Conservation (phyloP, 2,797 vertebrate species). For the Girardinus metallicus region DNA sequence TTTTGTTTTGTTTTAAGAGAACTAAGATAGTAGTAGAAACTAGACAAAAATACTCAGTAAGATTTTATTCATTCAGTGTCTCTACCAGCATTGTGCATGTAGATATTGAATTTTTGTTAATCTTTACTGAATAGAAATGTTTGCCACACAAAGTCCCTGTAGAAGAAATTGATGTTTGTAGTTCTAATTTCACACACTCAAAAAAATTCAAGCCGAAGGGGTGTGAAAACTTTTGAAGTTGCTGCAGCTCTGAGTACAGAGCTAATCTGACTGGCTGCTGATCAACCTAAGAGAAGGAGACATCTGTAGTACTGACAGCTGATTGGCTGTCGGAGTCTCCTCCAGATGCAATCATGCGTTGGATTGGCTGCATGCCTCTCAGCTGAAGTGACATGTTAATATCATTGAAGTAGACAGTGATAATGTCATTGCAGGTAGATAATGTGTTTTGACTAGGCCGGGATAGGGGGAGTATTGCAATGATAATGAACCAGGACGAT, state of each 20-base stretch:
- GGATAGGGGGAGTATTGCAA: constrained; percentile 49
- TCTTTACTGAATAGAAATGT: neutral
- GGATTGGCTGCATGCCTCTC: constrained; percentile 75
- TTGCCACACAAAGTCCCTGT: neutral
- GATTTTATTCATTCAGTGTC: neutral
- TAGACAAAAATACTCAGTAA: too few species aligned
- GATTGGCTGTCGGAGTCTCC: constrained; percentile 61
- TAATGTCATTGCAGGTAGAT: constrained; percentile 72
- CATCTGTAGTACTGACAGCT: constrained; percentile 63
- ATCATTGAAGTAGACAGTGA: constrained; percentile 70
- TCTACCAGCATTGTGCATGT: neutral
- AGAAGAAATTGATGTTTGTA: neutral
- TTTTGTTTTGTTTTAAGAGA: too few species aligned
- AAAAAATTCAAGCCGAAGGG: neutral
- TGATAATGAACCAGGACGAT: constrained; percentile 63
- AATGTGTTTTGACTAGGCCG: constrained; percentile 66
- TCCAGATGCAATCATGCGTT: constrained; percentile 71
- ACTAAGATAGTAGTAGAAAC: too few species aligned
- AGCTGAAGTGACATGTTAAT: constrained; percentile 66
- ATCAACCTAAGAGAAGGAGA: constrained; percentile 74
- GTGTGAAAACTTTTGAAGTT: neutral
- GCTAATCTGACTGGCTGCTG: constrained; percentile 36
- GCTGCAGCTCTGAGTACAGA: neutral
- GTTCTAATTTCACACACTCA: neutral
- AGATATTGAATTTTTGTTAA: neutral